phyloP scores from a whole-genome alignment of 2,888 invertebrate species.

The Hylaea fasciaria region DNA sequence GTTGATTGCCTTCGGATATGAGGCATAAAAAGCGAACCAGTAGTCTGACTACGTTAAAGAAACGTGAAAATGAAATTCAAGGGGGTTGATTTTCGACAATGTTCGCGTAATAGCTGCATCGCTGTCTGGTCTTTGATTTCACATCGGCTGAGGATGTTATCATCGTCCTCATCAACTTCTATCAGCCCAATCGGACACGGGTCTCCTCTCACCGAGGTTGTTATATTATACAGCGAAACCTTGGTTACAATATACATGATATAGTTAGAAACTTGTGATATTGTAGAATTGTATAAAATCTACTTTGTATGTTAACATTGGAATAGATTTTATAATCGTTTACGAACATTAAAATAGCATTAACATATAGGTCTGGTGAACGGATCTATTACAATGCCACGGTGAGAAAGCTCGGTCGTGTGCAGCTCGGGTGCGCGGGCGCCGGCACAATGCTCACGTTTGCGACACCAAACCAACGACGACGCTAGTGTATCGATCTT shows the following conservation, averaged over 20 bases:
- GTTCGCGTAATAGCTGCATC: not conserved
- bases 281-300: not conserved
- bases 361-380: conserved; percentile 69
- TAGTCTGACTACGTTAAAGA: conserved; percentile 16
- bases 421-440: conserved; percentile 33
- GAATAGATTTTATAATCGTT: not conserved
- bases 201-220: no score
- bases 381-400: conserved; percentile 73
- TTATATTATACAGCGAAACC: no score
- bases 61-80: conserved; percentile 8
- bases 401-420: conserved; percentile 67
- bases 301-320: not conserved
- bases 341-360: conserved; percentile 39
- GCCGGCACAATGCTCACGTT: conserved; percentile 61
- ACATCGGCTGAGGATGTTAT: no score
- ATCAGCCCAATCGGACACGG: no score
- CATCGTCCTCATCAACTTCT: no score
- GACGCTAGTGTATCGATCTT: conserved; percentile 31
- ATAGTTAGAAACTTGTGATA: not conserved
- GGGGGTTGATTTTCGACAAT: conserved; percentile 3
- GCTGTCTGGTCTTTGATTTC: not conserved
- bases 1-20: conserved; percentile 45
- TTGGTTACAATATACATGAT: no score
- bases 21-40: conserved; percentile 30
- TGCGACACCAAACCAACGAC: conserved; percentile 67